phyloP scores from a whole-genome alignment of 2,888 invertebrate species.

The Orchesellides sinensis region DNA sequence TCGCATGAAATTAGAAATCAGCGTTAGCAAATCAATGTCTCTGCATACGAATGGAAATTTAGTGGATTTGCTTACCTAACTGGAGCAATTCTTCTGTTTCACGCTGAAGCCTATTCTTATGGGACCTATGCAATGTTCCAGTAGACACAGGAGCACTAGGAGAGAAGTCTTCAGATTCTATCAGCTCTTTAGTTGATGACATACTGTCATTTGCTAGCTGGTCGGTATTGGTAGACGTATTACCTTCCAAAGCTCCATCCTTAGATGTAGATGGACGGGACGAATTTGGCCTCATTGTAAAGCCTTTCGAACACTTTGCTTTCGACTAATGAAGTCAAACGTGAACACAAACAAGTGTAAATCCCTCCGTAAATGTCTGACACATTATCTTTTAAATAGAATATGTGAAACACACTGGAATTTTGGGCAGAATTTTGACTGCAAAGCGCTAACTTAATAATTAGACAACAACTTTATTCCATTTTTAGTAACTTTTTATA shows the following conservation, averaged over 20 bases:
- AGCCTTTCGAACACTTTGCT: conserved; percentile 10
- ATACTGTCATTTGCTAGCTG: conserved; percentile 33
- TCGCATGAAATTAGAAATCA: too few species aligned
- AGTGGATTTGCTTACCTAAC: conserved; percentile 19
- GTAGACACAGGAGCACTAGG: conserved; percentile 69
- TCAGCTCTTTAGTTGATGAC: conserved; percentile 37
- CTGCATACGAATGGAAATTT: too few species aligned
- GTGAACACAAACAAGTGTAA: neutral
- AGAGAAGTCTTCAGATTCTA: conserved; percentile 53
- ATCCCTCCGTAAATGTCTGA: neutral
- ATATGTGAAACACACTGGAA: too few species aligned
- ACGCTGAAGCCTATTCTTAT: conserved; percentile 53
- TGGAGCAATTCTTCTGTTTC: conserved; percentile 41
- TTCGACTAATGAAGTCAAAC: neutral
- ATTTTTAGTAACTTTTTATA: too few species aligned
- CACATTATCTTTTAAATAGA: too few species aligned
- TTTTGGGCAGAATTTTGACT: too few species aligned
- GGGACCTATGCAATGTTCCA: conserved; percentile 68
- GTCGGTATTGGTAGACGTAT: too few species aligned
- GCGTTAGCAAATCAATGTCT: too few species aligned
- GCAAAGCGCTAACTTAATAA: neutral
- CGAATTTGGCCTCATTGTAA: conserved; percentile 5
- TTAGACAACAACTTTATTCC: neutral
- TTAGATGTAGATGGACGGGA: conserved; percentile 31
- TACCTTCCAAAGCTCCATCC: too few species aligned